These are phyloP conservation scores for Thunnus maccoyii DNA, from an alignment of 2,113 vertebrate genomes.

Conservation along the genomic window DNA sequence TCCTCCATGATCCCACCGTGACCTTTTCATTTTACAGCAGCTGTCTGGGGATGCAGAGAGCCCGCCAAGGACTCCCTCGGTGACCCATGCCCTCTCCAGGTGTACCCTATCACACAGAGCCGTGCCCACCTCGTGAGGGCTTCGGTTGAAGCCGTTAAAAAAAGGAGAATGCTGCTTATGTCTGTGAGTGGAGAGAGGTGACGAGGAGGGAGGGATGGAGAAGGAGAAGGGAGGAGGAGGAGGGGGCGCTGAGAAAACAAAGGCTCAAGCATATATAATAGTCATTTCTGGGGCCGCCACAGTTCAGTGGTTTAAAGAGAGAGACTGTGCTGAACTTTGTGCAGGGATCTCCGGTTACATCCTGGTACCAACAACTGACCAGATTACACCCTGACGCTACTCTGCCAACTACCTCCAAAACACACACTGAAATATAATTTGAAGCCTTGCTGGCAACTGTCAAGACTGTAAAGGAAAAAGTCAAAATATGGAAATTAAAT, in stretches of 20 bases:
- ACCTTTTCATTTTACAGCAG: constrained; percentile 80
- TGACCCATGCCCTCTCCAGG: constrained; percentile 80
- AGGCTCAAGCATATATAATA: constrained; percentile 20
- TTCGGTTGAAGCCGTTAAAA: constrained; percentile 42
- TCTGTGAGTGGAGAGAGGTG: constrained; percentile 6
- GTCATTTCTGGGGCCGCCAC: constrained; percentile 40
- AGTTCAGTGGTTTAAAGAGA: constrained; percentile 30
- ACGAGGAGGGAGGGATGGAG: constrained; percentile 18
- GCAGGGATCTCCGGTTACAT: constrained; percentile 54
- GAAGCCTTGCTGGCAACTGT: background rate
- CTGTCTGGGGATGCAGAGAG: constrained; percentile 66
- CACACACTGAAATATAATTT: background rate
- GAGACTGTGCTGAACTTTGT: constrained; percentile 44
- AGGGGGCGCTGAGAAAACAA: constrained; percentile 14
- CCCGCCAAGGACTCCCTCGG: constrained; percentile 35
- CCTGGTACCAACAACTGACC: constrained; percentile 21
- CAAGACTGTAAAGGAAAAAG: background rate
- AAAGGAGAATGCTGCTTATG: constrained; percentile 20
- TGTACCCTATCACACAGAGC: constrained; percentile 71
- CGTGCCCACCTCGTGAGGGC: constrained; percentile 36
- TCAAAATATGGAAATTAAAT: background rate
- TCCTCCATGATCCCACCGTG: constrained; percentile 61
- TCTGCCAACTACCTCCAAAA: constrained; percentile 22
- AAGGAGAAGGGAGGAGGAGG: background rate
- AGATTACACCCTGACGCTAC: constrained; percentile 2